A percentile compares a stretch with the other conserved stretches of the same genome.
Evolutionary conservation across 2,797 vertebrate species (phyloP).

Genomic region (Margarornis squamiger): DNA sequence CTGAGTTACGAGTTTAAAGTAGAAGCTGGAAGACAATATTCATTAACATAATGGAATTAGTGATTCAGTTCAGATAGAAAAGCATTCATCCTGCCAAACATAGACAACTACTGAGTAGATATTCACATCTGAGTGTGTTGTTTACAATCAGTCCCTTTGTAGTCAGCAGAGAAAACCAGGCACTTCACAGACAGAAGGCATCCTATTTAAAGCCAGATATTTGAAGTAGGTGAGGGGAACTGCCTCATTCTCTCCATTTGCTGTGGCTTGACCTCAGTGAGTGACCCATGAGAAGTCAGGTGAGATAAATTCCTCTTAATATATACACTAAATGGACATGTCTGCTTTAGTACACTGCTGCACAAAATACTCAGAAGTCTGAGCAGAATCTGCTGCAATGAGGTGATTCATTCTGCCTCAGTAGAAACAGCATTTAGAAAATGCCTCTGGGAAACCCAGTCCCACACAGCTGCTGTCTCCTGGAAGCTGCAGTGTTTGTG

Average conservation of each 20-base stretch:
- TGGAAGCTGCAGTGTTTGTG: neutral
- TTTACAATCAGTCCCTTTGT: neutral
- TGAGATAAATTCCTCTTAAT: neutral
- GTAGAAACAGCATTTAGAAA: neutral
- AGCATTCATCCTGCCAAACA: neutral
- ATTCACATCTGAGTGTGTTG: neutral
- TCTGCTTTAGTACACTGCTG: neutral
- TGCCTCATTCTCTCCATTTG: neutral
- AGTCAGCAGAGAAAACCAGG: neutral
- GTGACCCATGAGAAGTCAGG: neutral
- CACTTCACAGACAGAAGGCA: neutral
- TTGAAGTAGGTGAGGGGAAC: neutral
- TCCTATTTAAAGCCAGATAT: neutral
- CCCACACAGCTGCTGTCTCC: neutral
- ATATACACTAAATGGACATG: neutral
- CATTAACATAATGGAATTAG: neutral
- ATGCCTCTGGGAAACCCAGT: neutral
- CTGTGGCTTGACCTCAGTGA: neutral
- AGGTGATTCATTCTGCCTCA: neutral
- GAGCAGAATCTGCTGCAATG: neutral
- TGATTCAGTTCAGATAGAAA: neutral
- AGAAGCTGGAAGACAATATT: neutral
- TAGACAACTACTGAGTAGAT: neutral
- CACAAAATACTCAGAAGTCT: neutral
- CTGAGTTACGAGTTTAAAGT: neutral